These are phyloP conservation scores for Uromys caudimaculatus DNA, from an alignment of 2,797 vertebrate genomes.

Conservation along the genomic window DNA sequence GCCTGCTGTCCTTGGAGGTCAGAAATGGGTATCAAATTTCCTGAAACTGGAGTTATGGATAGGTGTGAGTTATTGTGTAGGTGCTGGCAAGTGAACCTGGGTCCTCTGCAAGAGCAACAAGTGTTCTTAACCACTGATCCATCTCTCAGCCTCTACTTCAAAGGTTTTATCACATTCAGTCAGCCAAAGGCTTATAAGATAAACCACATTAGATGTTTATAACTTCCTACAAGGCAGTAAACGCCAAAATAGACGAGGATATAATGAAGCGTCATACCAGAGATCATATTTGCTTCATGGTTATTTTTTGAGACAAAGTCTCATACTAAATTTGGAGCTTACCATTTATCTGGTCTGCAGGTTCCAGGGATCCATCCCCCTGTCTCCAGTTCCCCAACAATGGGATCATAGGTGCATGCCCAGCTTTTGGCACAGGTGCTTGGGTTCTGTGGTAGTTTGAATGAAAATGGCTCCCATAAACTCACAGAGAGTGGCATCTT, in stretches of 20 bases:
- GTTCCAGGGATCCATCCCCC: not conserved
- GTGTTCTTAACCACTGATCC: not conserved
- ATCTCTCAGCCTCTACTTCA: too few species aligned
- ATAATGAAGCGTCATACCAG: not conserved
- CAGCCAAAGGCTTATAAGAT: not conserved
- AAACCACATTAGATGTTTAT: slow-evolving; percentile 31
- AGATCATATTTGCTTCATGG: slow-evolving; percentile 2
- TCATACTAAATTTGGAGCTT: not conserved
- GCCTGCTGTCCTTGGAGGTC: not conserved
- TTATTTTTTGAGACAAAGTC: not conserved
- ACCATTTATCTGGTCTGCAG: not conserved
- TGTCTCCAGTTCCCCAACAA: not conserved
- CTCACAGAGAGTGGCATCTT: not conserved
- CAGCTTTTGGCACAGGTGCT: not conserved
- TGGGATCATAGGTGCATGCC: not conserved
- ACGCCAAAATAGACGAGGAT: slow-evolving; percentile 23
- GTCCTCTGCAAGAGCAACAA: not conserved
- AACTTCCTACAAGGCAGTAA: slow-evolving; percentile 21
- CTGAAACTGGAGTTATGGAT: not conserved
- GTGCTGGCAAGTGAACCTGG: not conserved
- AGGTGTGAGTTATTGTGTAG: not conserved
- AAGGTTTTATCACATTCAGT: slow-evolving; percentile 8
- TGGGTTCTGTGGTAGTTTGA: not conserved
- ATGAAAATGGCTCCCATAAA: not conserved
- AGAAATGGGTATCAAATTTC: not conserved